Evolutionary conservation across 2,113 vertebrate genomes (phyloP).

Genomic region (Oostethus manadensis): DNA sequence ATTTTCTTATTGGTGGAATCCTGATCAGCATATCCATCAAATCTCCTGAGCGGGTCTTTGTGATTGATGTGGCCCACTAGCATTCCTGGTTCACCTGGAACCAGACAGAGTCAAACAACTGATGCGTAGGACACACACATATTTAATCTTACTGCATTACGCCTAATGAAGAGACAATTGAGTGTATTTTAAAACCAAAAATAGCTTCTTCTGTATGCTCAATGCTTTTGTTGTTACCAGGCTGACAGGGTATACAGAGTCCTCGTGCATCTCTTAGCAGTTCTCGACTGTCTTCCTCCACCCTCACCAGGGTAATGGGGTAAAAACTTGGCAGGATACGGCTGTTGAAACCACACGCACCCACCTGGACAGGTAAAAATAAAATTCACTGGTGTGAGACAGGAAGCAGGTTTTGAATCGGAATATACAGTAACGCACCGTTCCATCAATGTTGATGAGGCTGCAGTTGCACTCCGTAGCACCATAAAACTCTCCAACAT

Average conservation of each 20-base stretch:
- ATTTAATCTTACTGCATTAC: background rate
- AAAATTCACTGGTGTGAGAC: background rate
- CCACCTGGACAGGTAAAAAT: slow-evolving; percentile 63
- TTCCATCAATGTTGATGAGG: slow-evolving; percentile 86
- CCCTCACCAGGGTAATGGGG: slow-evolving; percentile 79
- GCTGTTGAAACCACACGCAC: slow-evolving; percentile 84
- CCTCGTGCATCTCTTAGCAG: slow-evolving; percentile 73
- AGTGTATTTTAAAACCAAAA: background rate
- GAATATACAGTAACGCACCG: slow-evolving; percentile 61
- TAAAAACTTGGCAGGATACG: slow-evolving; percentile 80
- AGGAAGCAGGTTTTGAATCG: background rate
- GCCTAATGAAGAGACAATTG: background rate
- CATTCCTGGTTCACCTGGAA: slow-evolving; percentile 78
- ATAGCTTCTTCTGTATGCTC: background rate
- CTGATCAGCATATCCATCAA: slow-evolving; percentile 79
- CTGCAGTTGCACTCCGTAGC: slow-evolving; percentile 93
- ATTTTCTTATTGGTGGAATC: slow-evolving; percentile 80
- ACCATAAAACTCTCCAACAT: slow-evolving; percentile 86
- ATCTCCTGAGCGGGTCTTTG: slow-evolving; percentile 80
- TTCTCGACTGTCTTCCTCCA: slow-evolving; percentile 78
- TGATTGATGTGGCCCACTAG: slow-evolving; percentile 79
- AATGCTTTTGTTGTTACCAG: slow-evolving; percentile 69
- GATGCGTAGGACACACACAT: background rate
- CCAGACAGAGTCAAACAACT: background rate
- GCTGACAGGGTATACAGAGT: slow-evolving; percentile 78